Evolutionary conservation across 30 jellyfish, hydroid and myxozoan species (phyloP), one percentile per base, ranked within the genome.

Genomic region (Cassiopea xamachana): DNA sequence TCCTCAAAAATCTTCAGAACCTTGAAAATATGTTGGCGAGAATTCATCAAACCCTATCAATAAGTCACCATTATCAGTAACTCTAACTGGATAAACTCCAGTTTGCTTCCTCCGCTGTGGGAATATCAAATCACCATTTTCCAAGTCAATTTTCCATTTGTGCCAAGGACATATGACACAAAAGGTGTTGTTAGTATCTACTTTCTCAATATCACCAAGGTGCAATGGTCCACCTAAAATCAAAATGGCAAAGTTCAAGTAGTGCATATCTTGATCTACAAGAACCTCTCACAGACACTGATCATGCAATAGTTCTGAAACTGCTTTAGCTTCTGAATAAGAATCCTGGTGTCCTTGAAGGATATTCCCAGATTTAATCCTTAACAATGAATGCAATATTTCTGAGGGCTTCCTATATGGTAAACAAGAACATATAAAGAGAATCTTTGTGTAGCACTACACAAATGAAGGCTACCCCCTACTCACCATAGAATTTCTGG

Each of bases 81-180:
- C 84, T 48, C 81, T 77, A 15, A 94, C 92, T 7, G 98, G 98
- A 72, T 94, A 94, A 43, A 90, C 92, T 5, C 69, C 80, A 59
- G 77, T 70, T 46, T 83, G 87, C 48, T 76, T 88, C 13, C 70
- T 86, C 58, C 94, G 59, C 51, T 60, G 75, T 77, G 98, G 98
- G 5, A 85, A 59, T 75, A 82, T 90, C 43, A 94, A 59, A 43
- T 85, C 81, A 19, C 98, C 98, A 67, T 91, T 94, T 7, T 67
- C 74, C 60, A 94, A 69, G 59, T 90, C 97, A 12, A 94, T 90
- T 59, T 90, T 86, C 98, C 98, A 94, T 80, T 73, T 75, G 69
- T 94, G 98, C 98, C 98, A 94, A 1, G 98, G 98, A 73, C 98
- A 94, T 5, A 94, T 94, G 64, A 94, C 69, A 62, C 98, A 94